These are phyloP conservation scores for Myzus persicae DNA, from an alignment of 1,140 invertebrate genomes.

Conservation along the genomic window DNA sequence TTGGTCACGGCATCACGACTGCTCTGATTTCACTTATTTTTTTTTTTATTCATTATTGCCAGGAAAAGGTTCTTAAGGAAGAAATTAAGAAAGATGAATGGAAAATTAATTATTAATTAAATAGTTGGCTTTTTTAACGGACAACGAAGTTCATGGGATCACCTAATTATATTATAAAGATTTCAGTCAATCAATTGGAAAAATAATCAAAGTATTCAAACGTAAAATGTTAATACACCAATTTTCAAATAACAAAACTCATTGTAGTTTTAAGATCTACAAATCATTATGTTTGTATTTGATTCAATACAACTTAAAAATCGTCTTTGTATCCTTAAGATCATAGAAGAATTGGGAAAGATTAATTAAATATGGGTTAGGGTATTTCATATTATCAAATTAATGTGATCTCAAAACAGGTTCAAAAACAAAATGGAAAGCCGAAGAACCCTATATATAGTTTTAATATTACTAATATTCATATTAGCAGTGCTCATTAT, in stretches of 20 bases:
- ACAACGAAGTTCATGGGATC: too few relatives aligned
- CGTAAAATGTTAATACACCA: neutral
- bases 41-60: too few relatives aligned
- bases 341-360: neutral
- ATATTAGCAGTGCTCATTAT: constrained; percentile 43
- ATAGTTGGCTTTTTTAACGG: too few relatives aligned
- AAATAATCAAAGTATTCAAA: neutral
- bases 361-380: neutral
- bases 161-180: neutral
- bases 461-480: constrained; percentile 53
- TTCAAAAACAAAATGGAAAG: constrained; percentile 44
- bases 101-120: too few relatives aligned
- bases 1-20: too few relatives aligned
- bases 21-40: too few relatives aligned
- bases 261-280: neutral
- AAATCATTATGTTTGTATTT: neutral
- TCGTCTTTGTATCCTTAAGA: neutral
- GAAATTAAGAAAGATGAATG: too few relatives aligned
- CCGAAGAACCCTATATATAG: constrained; percentile 34
- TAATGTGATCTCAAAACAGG: constrained; percentile 32
- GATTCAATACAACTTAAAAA: neutral
- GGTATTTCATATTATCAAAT: neutral
- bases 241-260: neutral
- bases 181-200: neutral
- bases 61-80: too few relatives aligned